phyloP scores from a whole-genome alignment of 2,797 vertebrate genomes.

The Cygnus olor region DNA sequence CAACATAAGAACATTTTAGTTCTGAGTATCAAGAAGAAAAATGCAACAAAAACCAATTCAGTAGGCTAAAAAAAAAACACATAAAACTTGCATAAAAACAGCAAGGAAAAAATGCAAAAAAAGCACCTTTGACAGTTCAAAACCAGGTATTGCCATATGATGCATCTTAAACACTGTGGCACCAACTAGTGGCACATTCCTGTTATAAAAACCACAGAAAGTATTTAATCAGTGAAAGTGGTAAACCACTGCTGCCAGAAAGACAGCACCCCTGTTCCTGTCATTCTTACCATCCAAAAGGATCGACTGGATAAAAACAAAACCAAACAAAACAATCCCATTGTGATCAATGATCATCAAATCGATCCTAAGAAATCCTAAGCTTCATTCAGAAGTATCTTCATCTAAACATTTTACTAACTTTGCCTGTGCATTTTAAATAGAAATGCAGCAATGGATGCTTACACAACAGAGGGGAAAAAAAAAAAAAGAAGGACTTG shows the following conservation, averaged over 20 bases:
- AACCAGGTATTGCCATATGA: not conserved
- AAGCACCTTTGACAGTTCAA: not conserved
- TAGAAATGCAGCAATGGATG: not conserved
- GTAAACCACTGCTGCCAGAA: not conserved
- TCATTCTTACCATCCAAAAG: not conserved
- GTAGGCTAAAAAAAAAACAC: not conserved
- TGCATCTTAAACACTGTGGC: not conserved
- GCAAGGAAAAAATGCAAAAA: not conserved
- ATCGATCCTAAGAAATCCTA: not conserved
- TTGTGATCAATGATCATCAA: not conserved
- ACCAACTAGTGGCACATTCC: not conserved
- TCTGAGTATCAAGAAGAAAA: not conserved
- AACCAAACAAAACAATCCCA: not conserved
- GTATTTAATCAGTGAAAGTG: rapidly evolving
- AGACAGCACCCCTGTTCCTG: not conserved
- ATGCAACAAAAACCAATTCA: not conserved
- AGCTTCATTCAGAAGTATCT: not conserved
- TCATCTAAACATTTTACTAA: not conserved
- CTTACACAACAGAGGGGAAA: not conserved
- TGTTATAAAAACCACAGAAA: not conserved
- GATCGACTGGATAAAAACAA: not conserved
- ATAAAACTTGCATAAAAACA: not conserved
- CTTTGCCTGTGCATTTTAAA: not conserved
- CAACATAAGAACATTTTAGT: not conserved
- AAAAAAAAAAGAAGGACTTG: not conserved